Percentiles rank a stretch among this genome's conserved stretches.
Conservation (phyloP, 2,797 vertebrate species). For the Coregonus suidteri region DNA sequence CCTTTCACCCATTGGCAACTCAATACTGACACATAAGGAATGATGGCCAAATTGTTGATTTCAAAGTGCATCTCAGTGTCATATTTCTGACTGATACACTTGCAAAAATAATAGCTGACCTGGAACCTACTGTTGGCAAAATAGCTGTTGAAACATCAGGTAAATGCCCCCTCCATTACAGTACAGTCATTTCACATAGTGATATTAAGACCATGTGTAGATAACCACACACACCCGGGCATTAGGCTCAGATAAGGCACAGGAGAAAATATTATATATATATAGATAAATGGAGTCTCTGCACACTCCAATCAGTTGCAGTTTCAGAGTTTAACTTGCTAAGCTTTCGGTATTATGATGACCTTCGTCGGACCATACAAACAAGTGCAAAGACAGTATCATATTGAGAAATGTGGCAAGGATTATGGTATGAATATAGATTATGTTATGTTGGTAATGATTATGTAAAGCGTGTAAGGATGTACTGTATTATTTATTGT, state of each 20-base stretch:
- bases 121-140: fast-evolving
- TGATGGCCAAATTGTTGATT: conserved; percentile 1
- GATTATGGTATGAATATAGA: not conserved
- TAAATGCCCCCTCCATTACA: conserved; percentile 25
- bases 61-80: conserved; percentile 46
- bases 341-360: no score
- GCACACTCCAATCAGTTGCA: no score
- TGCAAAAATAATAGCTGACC: fast-evolving
- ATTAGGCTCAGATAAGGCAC: not conserved
- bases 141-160: conserved; percentile 52
- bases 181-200: not conserved
- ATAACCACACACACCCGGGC: not conserved
- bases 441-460: not conserved
- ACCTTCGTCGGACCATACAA: not conserved
- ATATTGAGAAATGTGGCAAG: not conserved
- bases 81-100: conserved; percentile 28
- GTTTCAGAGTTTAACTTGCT: no score
- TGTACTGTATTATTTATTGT: not conserved
- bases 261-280: no score
- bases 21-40: not conserved
- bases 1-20: not conserved
- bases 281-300: no score
- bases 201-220: not conserved
- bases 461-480: not conserved
- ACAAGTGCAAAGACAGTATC: not conserved